Evolutionary conservation across 2,888 invertebrate species (phyloP), one percentile per base, ranked within the genome.

Genomic region (Sepiola atlantica): DNA sequence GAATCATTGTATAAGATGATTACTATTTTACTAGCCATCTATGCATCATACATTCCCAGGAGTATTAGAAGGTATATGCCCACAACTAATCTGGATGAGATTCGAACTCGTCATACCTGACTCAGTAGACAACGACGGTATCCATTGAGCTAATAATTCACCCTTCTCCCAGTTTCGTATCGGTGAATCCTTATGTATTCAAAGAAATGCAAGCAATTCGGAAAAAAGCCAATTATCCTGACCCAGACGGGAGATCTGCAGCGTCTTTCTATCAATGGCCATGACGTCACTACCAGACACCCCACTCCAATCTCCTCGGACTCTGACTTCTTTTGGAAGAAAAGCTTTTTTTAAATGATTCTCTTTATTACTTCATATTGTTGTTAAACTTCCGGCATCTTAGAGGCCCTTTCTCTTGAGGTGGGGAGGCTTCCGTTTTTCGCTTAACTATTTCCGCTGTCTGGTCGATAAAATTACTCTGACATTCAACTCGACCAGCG

Each of bases 391-490:
- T 77, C 77, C 77, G 77, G 77, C 77, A n/a, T 77, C n/a, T 77
- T 77, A 32, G 32, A 77, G 77, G 77, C 32, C 16, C 16, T 77
- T 77, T 77, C 18, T 77, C 3, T 77, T 32, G 77, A 77, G 45
- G 45, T n/a, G 77, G 32, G n/a, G 77, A 77, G n/a, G 77, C 77
- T 77, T 77, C 77, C 77, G 77, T 77, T 77, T 20, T 77, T 32
- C 45, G 77, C 77, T 32, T 77, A 77, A 77, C 77, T 77, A 77
- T 77, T 77, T 77, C 77, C 77, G 77, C n/a, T 77, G 77, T 77
- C 77, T 77, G 77, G 77, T 77, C n/a, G 14, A 77, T n/a, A 57
- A 77, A 77, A 77, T 32, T 77, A 18, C n/a, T 77, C 77, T 77
- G 77, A 77, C 77, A 77, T 77, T 77, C 77, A 77, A 18, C 12